Base-by-base conservation (phyloP, 2,797 vertebrate genomes). In the Clamator glandarius region DNA sequence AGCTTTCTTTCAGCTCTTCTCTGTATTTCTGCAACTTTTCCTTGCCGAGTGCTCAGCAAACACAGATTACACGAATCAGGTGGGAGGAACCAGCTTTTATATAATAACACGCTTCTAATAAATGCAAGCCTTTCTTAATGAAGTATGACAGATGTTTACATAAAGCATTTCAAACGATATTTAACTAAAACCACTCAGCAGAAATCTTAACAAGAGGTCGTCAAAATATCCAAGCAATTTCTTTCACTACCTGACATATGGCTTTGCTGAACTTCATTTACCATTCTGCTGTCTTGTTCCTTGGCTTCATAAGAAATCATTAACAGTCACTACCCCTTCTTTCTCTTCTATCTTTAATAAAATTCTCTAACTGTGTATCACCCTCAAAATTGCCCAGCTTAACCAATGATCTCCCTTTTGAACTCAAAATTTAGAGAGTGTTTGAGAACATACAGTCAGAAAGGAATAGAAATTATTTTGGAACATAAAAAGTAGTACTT, bases 131-230 rank as follows among this genome's bases (percentile, higher is more conserved):
- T 76, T 67, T 70, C 36, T 55, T 92, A 89, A 93, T 46, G 50
- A 90, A 86, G 63, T 19, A 55, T 87, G 77, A 59, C 70, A 79
- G 86, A 77, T 82, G 61, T 74, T 87, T 87, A 52, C 55, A 69
- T 41, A 82, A 39, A 87, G 46, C 48, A 68, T 77, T 93, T 89
- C 57, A 51, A 41, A 68, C 1, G 16, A 61, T 83, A 77, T 46
- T 75, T 83, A 78, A 88, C 68, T 62, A 78, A 94, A 92, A 76
- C 4, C 24, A 51, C 63, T 73, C 52, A 17, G 31, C 33, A 92
- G 61, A 88, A 87, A 87, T 90, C 58, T 90, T 90, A 89, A 90
- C 21, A 57, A 82, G 81, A 74, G 67, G 41, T 84, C 81, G 87
- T 42, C 63, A 87, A 73, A 92, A 89, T 39, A 93, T 21, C 21